These are phyloP conservation scores for Notocelia uddmanniana DNA, from an alignment of 2,888 invertebrate genomes.

Conservation along the genomic window DNA sequence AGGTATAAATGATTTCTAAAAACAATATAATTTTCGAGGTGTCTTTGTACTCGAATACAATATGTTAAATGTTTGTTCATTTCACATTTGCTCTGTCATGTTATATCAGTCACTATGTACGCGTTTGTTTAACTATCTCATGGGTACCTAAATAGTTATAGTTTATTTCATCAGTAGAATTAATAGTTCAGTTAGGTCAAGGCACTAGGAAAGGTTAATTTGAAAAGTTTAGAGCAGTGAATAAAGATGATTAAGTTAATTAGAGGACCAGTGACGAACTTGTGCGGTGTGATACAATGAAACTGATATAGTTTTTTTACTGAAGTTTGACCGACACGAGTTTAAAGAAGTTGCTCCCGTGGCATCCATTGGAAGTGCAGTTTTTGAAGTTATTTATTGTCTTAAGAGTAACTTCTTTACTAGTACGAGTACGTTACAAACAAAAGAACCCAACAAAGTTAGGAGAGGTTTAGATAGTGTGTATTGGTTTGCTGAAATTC, in stretches of 20 bases:
- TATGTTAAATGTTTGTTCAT: no score
- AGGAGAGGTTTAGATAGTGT: slow-evolving; percentile 13
- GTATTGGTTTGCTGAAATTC: background rate
- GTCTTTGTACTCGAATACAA: no score
- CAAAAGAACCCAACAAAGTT: slow-evolving; percentile 16
- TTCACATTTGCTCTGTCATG: no score
- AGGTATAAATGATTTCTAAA: no score
- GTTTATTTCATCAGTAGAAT: slow-evolving; percentile 1
- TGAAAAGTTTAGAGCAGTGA: slow-evolving; percentile 32
- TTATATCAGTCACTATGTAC: background rate
- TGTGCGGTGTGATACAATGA: slow-evolving; percentile 7
- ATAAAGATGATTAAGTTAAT: slow-evolving; percentile 36
- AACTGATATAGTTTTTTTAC: slow-evolving; percentile 14
- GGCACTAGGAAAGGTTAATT: slow-evolving; percentile 25
- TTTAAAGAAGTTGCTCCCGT: slow-evolving; percentile 24
- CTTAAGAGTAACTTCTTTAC: slow-evolving; percentile 29
- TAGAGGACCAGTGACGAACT: slow-evolving; percentile 19
- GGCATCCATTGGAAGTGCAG: slow-evolving; percentile 25
- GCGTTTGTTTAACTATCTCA: background rate
- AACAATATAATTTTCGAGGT: no score
- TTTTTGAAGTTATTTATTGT: slow-evolving; percentile 39
- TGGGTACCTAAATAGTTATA: background rate
- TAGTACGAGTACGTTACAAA: background rate
- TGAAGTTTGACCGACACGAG: slow-evolving; percentile 15
- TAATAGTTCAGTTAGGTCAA: slow-evolving; percentile 25